A percentile compares a stretch with the other conserved stretches of the same genome.
Conservation (phyloP, 2,888 invertebrate genomes). For the Cerastis leucographa region DNA sequence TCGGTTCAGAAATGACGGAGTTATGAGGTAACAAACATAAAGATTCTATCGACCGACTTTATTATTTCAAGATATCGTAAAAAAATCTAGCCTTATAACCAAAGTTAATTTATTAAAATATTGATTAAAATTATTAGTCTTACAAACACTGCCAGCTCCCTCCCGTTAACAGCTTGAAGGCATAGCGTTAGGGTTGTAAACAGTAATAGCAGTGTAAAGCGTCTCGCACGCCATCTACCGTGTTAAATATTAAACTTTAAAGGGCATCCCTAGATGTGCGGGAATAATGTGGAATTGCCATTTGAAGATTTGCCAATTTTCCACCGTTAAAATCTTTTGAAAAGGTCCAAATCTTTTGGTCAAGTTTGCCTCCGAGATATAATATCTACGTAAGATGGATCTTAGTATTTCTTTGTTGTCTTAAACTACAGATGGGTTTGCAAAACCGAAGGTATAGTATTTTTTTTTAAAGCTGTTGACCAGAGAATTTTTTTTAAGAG, state of each 20-base stretch:
- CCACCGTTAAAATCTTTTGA: not conserved
- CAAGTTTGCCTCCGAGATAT: not conserved
- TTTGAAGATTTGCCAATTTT: not conserved
- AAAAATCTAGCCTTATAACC: not conserved
- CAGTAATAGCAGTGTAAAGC: conserved; percentile 49
- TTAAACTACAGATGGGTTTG: too few species aligned
- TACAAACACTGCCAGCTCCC: conserved; percentile 26
- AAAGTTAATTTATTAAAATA: conserved; percentile 40
- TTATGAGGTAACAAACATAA: too few species aligned
- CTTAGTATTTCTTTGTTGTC: too few species aligned
- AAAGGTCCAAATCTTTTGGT: not conserved
- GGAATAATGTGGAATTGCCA: conserved; percentile 50
- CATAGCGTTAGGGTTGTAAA: conserved; percentile 50
- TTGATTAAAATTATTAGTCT: conserved; percentile 39
- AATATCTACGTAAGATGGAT: not conserved
- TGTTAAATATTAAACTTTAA: conserved; percentile 63
- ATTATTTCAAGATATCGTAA: too few species aligned
- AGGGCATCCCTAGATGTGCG: conserved; percentile 39
- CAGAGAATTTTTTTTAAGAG: too few species aligned
- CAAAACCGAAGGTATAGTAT: too few species aligned
- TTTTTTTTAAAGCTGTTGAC: too few species aligned
- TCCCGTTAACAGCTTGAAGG: conserved; percentile 48
- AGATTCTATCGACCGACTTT: too few species aligned
- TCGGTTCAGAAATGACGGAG: too few species aligned
- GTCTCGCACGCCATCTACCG: conserved; percentile 47